Evolutionary conservation across 2,113 vertebrate genomes (phyloP).

Genomic region (Monopterus albus): DNA sequence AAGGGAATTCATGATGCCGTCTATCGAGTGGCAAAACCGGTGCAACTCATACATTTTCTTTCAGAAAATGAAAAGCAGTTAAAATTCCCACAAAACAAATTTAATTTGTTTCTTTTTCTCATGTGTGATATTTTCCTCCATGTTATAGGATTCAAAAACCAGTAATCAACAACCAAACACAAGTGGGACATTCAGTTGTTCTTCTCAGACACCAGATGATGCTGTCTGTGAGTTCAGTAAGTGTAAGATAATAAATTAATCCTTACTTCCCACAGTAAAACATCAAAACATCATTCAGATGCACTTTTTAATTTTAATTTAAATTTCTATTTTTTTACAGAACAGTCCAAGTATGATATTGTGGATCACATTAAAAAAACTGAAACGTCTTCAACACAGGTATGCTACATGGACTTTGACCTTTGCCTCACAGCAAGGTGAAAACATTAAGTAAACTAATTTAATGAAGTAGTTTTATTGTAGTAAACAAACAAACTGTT

Average conservation of each 20-base stretch:
- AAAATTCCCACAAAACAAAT: background rate
- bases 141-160: conserved; percentile 3
- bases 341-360: background rate
- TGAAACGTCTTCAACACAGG: conserved; percentile 2
- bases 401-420: conserved; percentile 9
- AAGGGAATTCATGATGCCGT: background rate
- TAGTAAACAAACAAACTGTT: too few species aligned
- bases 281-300: background rate
- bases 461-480: background rate
- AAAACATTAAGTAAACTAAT: background rate
- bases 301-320: background rate
- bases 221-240: background rate
- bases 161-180: background rate
- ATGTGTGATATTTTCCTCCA: background rate
- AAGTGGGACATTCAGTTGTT: rapidly evolving
- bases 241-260: background rate
- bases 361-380: background rate
- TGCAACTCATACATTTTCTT: background rate
- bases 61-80: background rate
- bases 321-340: conserved; percentile 29
- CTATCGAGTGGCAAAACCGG: conserved; percentile 16
- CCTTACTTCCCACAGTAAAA: background rate
- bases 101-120: background rate
- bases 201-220: conserved; percentile 23
- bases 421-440: background rate